Conservation (phyloP, 2,113 vertebrate species). For the Grammomys dolichurus region DNA sequence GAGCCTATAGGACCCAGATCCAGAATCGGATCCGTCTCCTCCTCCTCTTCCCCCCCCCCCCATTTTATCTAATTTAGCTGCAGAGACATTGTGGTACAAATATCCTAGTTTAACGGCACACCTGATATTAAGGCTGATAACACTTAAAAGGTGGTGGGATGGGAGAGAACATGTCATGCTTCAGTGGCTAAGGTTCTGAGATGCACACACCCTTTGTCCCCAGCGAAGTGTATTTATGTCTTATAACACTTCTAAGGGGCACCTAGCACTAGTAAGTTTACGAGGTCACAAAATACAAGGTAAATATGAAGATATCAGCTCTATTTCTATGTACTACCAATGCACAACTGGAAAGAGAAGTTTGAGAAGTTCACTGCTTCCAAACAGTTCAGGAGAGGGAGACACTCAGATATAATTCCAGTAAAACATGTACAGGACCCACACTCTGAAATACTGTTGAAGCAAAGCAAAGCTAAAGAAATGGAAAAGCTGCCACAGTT, state of each 20-base stretch:
- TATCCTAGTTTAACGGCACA: neutral
- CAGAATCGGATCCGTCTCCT: no score
- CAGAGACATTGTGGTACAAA: neutral
- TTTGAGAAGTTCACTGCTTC: neutral
- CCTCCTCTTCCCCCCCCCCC: fast-evolving
- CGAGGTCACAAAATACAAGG: neutral
- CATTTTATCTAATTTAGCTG: neutral
- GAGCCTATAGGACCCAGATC: neutral
- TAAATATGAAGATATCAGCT: neutral
- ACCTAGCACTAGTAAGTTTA: neutral
- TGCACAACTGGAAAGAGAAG: neutral
- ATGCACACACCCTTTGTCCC: neutral
- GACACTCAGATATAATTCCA: neutral
- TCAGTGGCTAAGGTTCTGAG: neutral
- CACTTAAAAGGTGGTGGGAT: neutral
- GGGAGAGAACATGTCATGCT: no score
- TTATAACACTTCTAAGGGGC: no score
- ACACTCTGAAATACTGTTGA: neutral
- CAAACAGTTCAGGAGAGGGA: neutral
- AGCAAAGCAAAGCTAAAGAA: neutral
- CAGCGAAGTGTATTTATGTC: neutral
- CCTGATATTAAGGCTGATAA: neutral
- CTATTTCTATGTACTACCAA: neutral
- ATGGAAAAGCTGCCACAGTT: neutral
- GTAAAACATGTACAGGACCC: neutral